Percentiles rank a stretch among this genome's conserved stretches.
These are phyloP conservation scores for Hylyphantes graminicola DNA, from an alignment of 1,140 invertebrate genomes.

Conservation along the genomic window DNA sequence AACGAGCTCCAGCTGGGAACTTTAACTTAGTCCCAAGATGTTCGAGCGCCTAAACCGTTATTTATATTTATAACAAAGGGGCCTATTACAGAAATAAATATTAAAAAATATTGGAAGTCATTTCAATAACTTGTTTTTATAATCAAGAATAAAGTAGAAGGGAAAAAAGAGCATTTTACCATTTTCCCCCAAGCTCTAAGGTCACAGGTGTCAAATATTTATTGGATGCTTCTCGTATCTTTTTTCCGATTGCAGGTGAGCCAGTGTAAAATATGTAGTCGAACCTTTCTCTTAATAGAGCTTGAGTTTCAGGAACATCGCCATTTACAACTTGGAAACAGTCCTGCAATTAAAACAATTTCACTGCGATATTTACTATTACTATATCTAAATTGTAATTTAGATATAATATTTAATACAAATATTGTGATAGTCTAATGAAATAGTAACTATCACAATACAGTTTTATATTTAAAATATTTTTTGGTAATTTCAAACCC, in stretches of 20 bases:
- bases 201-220: slow-evolving; percentile 73
- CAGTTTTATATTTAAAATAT: too few relatives aligned
- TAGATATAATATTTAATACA: neutral
- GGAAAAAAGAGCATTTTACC: slow-evolving; percentile 30
- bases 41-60: too few relatives aligned
- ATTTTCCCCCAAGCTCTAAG: slow-evolving; percentile 74
- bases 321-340: slow-evolving; percentile 75
- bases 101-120: neutral
- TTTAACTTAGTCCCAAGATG: too few relatives aligned
- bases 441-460: neutral
- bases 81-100: too few relatives aligned
- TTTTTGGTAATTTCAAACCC: too few relatives aligned
- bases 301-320: slow-evolving; percentile 84
- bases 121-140: neutral
- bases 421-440: neutral
- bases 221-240: slow-evolving; percentile 71
- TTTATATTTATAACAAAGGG: too few relatives aligned
- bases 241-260: slow-evolving; percentile 68
- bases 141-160: too few relatives aligned
- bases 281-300: slow-evolving; percentile 83
- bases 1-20: too few relatives aligned
- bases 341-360: slow-evolving; percentile 66
- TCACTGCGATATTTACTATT: neutral
- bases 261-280: slow-evolving; percentile 75
- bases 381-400: neutral